Percentiles rank a stretch among this genome's conserved stretches.
Conservation (phyloP, 2,888 invertebrate species). For the Isotomurus palustris region DNA sequence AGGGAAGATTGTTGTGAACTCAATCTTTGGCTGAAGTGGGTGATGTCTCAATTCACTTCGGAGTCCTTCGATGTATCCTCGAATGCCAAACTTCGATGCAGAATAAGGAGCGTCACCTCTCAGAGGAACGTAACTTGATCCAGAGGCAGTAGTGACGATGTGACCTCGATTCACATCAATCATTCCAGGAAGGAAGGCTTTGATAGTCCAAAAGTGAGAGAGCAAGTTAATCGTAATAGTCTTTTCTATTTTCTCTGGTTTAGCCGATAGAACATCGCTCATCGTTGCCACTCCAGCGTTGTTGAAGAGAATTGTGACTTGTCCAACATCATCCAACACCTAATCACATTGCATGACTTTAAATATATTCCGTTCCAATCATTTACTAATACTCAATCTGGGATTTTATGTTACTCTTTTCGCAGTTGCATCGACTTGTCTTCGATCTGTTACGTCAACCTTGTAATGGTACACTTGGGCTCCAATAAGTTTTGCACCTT, state of each 20-base stretch:
- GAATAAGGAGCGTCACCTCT: slow-evolving; percentile 22
- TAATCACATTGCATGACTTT: not conserved
- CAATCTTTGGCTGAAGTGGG: slow-evolving; percentile 11
- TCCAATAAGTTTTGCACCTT: slow-evolving; percentile 52
- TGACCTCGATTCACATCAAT: slow-evolving; percentile 29
- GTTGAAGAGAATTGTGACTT: slow-evolving; percentile 33
- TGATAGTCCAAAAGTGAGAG: slow-evolving; percentile 38
- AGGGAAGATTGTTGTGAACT: slow-evolving; percentile 7
- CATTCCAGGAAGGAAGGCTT: slow-evolving; percentile 35
- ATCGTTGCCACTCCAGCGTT: slow-evolving; percentile 32
- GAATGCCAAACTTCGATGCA: slow-evolving; percentile 25
- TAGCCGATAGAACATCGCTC: slow-evolving; percentile 20
- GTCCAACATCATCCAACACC: slow-evolving; percentile 29
- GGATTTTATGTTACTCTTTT: not conserved
- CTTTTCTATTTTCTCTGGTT: slow-evolving; percentile 26
- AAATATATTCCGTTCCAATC: not conserved
- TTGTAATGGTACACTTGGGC: slow-evolving; percentile 55
- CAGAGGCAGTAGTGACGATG: slow-evolving; percentile 29
- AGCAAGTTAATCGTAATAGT: slow-evolving; percentile 31
- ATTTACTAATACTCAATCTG: not conserved
- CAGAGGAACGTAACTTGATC: slow-evolving; percentile 17
- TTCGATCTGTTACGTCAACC: slow-evolving; percentile 58
- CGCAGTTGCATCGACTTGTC: slow-evolving; percentile 49
- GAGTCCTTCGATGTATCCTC: slow-evolving; percentile 24
- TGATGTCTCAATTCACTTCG: slow-evolving; percentile 16